Evolutionary conservation across 2,888 invertebrate species (phyloP), one percentile per base, ranked within the genome.

Genomic region (Leptopilina myrica): DNA sequence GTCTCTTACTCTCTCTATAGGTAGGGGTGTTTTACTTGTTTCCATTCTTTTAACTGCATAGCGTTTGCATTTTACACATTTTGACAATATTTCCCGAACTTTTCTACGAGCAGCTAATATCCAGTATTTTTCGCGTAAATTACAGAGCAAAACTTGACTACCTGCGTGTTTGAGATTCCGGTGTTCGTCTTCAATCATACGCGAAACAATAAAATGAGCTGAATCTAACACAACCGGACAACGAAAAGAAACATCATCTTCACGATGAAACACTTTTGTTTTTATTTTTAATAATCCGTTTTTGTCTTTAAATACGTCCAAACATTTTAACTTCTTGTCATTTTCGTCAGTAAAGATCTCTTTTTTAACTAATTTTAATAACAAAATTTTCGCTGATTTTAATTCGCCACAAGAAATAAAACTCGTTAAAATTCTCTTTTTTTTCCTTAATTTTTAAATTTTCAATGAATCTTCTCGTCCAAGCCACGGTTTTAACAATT

Each of bases 191-290:
- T 78, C 64, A 11, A 79, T 79, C 20, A 82, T 49, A 40, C 78
- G 78, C 2, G 64, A 53, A 0, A 88, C 84, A 14, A 88, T 69
- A 5, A 78, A 59, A 81, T 88, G 85, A n/a, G 77, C 78, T 0
- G 73, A 76, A 26, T 62, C 62, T 84, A 88, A 77, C 59, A 88
- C 77, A 49, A 86, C 83, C 0, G 87, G 86, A 76, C 64, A 78
- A n/a, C 83, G 79, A 76, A 87, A 88, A 26, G 78, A 65, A 15
- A 65, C 15, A 9, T 43, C 14, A 65, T 87, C 85, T 12, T 83
- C 64, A 20, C 87, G 78, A 40, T 79, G 62, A 1, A 79, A 65
- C 56, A 85, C 20, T 49, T 75, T 81, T 5, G 86, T 83, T 43
- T 84, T 85, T 4, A 85, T 15, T 8, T 84, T 66, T 11, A 86